Evolutionary conservation across 2,113 vertebrate genomes (phyloP), one percentile per base, ranked within the genome.

Genomic region (Lophotis ruficrista): DNA sequence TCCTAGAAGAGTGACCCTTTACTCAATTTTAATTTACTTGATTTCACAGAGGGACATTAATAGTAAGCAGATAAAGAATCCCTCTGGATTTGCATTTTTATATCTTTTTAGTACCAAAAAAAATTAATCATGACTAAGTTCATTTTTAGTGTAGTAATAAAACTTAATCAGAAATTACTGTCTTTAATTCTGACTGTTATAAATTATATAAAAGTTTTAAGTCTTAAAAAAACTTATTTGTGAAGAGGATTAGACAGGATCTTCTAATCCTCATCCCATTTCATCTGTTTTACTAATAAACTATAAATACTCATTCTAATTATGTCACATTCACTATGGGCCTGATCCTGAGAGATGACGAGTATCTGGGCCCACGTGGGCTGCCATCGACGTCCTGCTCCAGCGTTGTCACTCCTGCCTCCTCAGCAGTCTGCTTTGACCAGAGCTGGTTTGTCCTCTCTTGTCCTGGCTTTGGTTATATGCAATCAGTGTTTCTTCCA

Each of bases 31-130:
- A 90, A 90, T 12, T 77, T 72, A 56, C 4, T 84, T 82, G 51
- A 91, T 78, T 94, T 96, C 35, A 31, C 20, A 76, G 48, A 27
- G 80, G 82, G 82, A 45, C 58, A 66, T 48, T 94, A 90, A 91
- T 69, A 50, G 62, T 80, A 93, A 91, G 61, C 10, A 94, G 45
- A 57, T 24, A 28, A 87, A 76, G 57, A 89, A 94, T 83, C 28
- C 48, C 50, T 72, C 61, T 61, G 48, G 84, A 96, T 95, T 95
- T 96, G 73, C 93, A 83, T 87, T 95, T 94, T 94, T 76, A 64
- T 78, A n/a, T 45, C 8, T 33, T 83, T 91, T 89, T 70, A 77
- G 53, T 30, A 71, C 51, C 35, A 64, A 53, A 96, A 92, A 92
- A 66, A 62, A 12, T 4, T 68, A 25, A 37, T 87, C 31, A 13